Percentiles rank a stretch among this genome's conserved stretches.
phyloP scores from a whole-genome alignment of 2,113 vertebrate species.

The Balaeniceps rex region DNA sequence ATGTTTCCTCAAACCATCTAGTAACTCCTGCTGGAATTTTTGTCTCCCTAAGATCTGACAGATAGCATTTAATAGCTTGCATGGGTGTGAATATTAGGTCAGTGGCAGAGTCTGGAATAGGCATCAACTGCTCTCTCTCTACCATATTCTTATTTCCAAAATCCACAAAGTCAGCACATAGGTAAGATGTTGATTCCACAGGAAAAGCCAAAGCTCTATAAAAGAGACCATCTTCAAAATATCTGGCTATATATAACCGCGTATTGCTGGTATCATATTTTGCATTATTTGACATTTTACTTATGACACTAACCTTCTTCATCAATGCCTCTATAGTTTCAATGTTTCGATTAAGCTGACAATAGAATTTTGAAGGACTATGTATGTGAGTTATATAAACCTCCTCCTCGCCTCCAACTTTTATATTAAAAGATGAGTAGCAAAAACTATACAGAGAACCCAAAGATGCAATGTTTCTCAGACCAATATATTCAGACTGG shows the following conservation, averaged over 20 bases:
- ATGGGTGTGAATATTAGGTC: slow-evolving; percentile 86
- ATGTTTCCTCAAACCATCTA: slow-evolving; percentile 76
- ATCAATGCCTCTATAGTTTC: slow-evolving; percentile 71
- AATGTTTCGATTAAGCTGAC: slow-evolving; percentile 84
- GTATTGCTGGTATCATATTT: not conserved
- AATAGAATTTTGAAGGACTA: slow-evolving; percentile 84
- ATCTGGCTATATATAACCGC: slow-evolving; percentile 81
- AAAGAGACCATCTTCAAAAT: slow-evolving; percentile 80
- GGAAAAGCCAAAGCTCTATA: slow-evolving; percentile 78
- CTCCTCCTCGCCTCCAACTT: slow-evolving; percentile 77
- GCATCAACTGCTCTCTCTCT: slow-evolving; percentile 72
- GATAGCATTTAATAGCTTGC: slow-evolving; percentile 84
- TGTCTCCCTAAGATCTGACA: slow-evolving; percentile 69
- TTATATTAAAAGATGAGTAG: slow-evolving; percentile 82
- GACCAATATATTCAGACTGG: not conserved
- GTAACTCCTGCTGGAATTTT: slow-evolving; percentile 71
- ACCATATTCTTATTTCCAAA: slow-evolving; percentile 84
- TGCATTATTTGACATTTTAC: slow-evolving; percentile 23
- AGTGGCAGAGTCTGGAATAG: slow-evolving; percentile 75
- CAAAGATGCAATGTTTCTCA: slow-evolving; percentile 42
- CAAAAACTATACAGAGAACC: slow-evolving; percentile 77
- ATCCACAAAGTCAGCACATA: slow-evolving; percentile 86
- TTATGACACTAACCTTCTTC: slow-evolving; percentile 64
- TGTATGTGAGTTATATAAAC: slow-evolving; percentile 80
- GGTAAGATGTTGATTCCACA: slow-evolving; percentile 63